Percentiles rank a stretch among this genome's conserved stretches.
Conservation (phyloP, 2,888 invertebrate genomes). For the Terebella lapidaria region DNA sequence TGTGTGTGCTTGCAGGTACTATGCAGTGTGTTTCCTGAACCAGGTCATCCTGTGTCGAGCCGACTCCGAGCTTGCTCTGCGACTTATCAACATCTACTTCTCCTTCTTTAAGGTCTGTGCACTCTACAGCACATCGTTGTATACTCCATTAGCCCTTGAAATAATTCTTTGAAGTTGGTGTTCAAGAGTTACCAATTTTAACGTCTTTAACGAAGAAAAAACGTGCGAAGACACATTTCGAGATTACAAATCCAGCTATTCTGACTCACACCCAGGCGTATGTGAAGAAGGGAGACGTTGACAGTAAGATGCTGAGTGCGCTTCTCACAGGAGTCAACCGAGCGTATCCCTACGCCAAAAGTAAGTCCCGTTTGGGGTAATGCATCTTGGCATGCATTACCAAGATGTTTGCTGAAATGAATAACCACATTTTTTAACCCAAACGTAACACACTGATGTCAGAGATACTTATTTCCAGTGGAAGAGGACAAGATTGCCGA, state of each 20-base stretch:
- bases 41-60: slow-evolving; percentile 69
- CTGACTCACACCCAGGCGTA: too few species aligned
- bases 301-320: slow-evolving; percentile 77
- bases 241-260: too few species aligned
- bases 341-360: slow-evolving; percentile 76
- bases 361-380: slow-evolving; percentile 35
- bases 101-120: slow-evolving; percentile 89
- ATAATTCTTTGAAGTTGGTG: too few species aligned
- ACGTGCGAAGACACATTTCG: too few species aligned
- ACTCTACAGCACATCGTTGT: too few species aligned
- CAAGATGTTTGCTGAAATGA: too few species aligned
- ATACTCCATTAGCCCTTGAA: too few species aligned
- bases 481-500: slow-evolving; percentile 54
- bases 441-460: too few species aligned
- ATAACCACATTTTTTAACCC: slow-evolving; percentile 1
- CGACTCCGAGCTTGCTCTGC: slow-evolving; percentile 72
- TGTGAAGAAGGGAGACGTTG: slow-evolving; percentile 65
- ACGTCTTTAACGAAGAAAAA: too few species aligned
- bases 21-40: slow-evolving; percentile 84
- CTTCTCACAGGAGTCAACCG: slow-evolving; percentile 77
- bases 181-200: too few species aligned
- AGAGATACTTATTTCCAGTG: slow-evolving; percentile 26
- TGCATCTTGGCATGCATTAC: too few species aligned
- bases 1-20: slow-evolving; percentile 54
- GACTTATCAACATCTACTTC: slow-evolving; percentile 85